These are phyloP conservation scores for Harlomillsia oculata DNA, from an alignment of 1,140 invertebrate genomes.

Conservation along the genomic window DNA sequence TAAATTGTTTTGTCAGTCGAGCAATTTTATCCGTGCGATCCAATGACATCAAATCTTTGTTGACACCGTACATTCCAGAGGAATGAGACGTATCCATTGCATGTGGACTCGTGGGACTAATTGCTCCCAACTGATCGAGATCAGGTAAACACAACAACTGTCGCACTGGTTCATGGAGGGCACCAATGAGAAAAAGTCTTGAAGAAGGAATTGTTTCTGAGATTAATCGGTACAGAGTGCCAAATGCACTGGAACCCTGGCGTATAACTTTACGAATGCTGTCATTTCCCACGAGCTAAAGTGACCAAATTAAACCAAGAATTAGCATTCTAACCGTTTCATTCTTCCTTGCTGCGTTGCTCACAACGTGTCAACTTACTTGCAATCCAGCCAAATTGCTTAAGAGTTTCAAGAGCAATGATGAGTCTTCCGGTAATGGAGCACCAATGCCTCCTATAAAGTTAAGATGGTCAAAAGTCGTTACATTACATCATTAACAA, in stretches of 20 bases:
- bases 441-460: conserved; percentile 29
- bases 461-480: neutral
- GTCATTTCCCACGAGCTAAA: conserved; percentile 34
- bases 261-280: conserved; percentile 53
- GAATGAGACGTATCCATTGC: conserved; percentile 53
- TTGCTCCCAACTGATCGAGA: conserved; percentile 23
- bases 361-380: conserved; percentile 24
- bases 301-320: too few species aligned
- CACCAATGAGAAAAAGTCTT: conserved; percentile 83
- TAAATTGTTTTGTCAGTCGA: conserved; percentile 68
- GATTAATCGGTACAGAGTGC: conserved; percentile 76
- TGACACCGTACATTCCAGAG: conserved; percentile 71
- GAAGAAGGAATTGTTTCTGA: conserved; percentile 83
- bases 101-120: conserved; percentile 14
- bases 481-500: too few species aligned
- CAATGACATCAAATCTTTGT: conserved; percentile 63
- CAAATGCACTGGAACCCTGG: conserved; percentile 77
- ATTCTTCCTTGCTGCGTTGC: neutral
- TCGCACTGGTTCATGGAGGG: conserved; percentile 83
- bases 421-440: conserved; percentile 29
- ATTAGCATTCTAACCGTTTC: too few species aligned
- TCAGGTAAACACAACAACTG: conserved; percentile 52
- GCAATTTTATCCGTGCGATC: conserved; percentile 68
- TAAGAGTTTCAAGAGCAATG: conserved; percentile 32
- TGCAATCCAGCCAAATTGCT: conserved; percentile 36